Base-by-base conservation (phyloP, 2,888 invertebrate species). In the Himalopsyche kuldschensis region DNA sequence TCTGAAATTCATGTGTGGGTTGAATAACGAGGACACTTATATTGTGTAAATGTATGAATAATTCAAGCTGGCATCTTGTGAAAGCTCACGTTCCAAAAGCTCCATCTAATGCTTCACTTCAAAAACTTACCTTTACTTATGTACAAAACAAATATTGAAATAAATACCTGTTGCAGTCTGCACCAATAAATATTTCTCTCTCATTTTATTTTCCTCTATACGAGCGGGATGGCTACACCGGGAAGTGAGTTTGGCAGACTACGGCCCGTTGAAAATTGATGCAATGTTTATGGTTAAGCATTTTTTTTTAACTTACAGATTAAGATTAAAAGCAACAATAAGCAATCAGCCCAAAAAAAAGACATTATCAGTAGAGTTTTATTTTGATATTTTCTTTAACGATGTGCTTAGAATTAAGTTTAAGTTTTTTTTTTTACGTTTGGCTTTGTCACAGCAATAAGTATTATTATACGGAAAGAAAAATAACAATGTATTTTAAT, bases 1-100 rank as follows among this genome's bases (percentile, higher is more conserved):
- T 4, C 30, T 77, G 35, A 41, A 27, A 78, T 78, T 78, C n/a
- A 78, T 48, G 46, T 24, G 78, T 77, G 80, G 83, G 47, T 78
- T 83, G 80, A 77, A 63, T 80, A 48, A 80, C 75, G 76, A 75
- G 46, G 83, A 83, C 83, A 80, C 80, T 83, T 79, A 82, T 79
- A 78, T 79, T 47, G 80, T 83, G 80, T 77, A 80, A 80, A 76
- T 27, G 78, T 77, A 78, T 83, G 83, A 83, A 83, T 83, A 80
- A 83, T 83, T 83, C 83, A 83, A 63, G 80, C 75, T 79, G 83
- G 75, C 55, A 55, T 55, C 55, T 20, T 55, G 55, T 20, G 24
- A 55, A 55, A 55, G 55, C 83, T 47, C 82, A 30, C 78, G 78
- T 75, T 6, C 15, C 31, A n/a, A 75, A 32, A 31, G 75, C 75